phyloP scores from a whole-genome alignment of 2,888 invertebrate genomes.

The Alentia gelatinosa region DNA sequence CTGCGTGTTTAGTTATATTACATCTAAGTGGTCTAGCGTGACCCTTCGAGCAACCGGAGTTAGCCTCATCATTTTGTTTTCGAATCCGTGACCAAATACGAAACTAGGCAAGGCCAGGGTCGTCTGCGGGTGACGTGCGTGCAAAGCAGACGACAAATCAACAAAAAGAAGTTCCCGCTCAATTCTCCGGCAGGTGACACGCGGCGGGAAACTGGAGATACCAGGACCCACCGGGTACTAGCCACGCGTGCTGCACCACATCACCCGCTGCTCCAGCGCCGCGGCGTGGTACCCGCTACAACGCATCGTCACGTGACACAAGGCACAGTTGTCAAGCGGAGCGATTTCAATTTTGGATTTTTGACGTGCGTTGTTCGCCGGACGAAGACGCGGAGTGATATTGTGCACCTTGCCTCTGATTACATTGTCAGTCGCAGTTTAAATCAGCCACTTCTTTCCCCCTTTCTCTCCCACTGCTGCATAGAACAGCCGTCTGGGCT shows the following conservation, averaged over 20 bases:
- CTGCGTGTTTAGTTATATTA: too few species aligned
- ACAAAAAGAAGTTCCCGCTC: too few species aligned
- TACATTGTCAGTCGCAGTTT: slow-evolving; percentile 26
- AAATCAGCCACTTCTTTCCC: not conserved
- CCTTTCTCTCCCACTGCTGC: not conserved
- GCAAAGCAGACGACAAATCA: too few species aligned
- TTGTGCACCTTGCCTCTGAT: not conserved
- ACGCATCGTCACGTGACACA: not conserved
- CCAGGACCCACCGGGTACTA: not conserved
- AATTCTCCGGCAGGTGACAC: not conserved
- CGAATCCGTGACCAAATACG: not conserved
- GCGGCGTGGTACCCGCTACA: not conserved
- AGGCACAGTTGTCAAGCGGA: not conserved
- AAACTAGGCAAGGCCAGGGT: not conserved
- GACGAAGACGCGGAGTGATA: not conserved
- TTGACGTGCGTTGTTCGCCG: slow-evolving; percentile 15
- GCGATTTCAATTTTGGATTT: slow-evolving; percentile 32
- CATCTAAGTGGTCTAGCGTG: not conserved
- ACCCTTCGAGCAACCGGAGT: not conserved
- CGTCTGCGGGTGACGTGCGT: too few species aligned
- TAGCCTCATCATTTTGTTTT: not conserved
- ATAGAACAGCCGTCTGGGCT: too few species aligned
- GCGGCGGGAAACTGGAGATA: not conserved
- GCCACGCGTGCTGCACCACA: not conserved
- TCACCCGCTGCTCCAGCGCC: not conserved